A percentile compares a stretch with the other conserved stretches of the same genome.
These are phyloP conservation scores for Pandemis heparana DNA, from an alignment of 2,888 invertebrate genomes.

Conservation along the genomic window DNA sequence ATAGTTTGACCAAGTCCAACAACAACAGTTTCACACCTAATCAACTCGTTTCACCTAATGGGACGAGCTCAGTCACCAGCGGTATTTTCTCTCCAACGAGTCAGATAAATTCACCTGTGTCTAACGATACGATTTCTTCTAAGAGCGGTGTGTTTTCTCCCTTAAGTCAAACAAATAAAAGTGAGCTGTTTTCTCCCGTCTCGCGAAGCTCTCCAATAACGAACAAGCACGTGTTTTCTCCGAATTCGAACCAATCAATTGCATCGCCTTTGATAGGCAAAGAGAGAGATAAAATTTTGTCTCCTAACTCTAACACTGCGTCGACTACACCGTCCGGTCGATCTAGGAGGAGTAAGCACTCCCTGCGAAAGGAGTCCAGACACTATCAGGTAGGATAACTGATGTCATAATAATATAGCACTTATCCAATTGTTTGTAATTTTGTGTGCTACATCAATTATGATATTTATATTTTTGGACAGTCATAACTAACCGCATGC, in stretches of 20 bases:
- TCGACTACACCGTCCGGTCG: conserved; percentile 86
- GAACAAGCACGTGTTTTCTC: conserved; percentile 78
- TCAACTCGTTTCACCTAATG: conserved; percentile 80
- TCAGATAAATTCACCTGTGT: conserved; percentile 83
- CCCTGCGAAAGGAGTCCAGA: conserved; percentile 88
- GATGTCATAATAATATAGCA: conserved; percentile 3
- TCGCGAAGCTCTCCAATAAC: conserved; percentile 81
- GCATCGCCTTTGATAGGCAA: conserved; percentile 76
- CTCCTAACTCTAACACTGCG: conserved; percentile 79
- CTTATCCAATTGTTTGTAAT: conserved; percentile 43
- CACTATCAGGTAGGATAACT: conserved; percentile 87
- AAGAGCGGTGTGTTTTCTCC: conserved; percentile 84
- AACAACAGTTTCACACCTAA: conserved; percentile 71
- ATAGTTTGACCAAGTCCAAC: conserved; percentile 76
- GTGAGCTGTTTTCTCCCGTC: conserved; percentile 79
- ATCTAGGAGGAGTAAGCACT: conserved; percentile 85
- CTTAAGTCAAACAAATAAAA: conserved; percentile 81
- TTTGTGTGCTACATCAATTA: conserved; percentile 47
- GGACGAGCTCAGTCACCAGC: conserved; percentile 82
- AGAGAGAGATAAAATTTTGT: conserved; percentile 75
- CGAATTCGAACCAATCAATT: conserved; percentile 78
- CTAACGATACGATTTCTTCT: conserved; percentile 82
- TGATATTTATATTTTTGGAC: conserved; percentile 45
- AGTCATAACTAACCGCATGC: conserved; percentile 69
- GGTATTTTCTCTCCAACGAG: conserved; percentile 84